Percentiles rank a stretch among this genome's conserved stretches.
phyloP scores from a whole-genome alignment of 2,113 vertebrate species.

The Oreochromis aureus region DNA sequence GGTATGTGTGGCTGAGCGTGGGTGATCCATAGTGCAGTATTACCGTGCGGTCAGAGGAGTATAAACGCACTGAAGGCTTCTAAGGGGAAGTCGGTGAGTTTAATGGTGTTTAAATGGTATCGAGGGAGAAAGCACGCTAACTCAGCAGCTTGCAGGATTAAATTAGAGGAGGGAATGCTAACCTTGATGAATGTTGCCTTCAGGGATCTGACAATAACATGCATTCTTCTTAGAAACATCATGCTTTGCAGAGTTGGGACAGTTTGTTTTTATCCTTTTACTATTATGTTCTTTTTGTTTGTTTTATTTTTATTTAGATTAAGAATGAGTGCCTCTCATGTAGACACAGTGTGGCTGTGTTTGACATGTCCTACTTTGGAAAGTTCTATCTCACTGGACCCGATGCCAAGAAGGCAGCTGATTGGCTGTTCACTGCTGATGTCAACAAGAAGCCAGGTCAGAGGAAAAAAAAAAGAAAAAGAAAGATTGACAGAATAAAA shows the following conservation, averaged over 20 bases:
- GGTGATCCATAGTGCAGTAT: neutral
- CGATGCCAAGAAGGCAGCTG: conserved; percentile 83
- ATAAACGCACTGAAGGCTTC: neutral
- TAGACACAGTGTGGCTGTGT: conserved; percentile 80
- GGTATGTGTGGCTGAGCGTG: neutral
- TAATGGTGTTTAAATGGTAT: neutral
- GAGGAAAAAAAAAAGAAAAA: neutral
- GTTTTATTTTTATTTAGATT: conserved; percentile 73
- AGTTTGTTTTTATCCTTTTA: neutral
- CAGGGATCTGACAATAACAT: neutral
- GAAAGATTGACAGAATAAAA: conserved; percentile 9
- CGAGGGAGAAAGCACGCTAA: neutral
- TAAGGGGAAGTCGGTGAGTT: neutral
- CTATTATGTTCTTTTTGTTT: neutral
- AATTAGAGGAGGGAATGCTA: neutral
- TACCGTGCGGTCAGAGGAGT: neutral
- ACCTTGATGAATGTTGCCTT: neutral
- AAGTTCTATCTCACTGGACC: conserved; percentile 93
- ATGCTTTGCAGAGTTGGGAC: neutral
- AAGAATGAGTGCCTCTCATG: conserved; percentile 85
- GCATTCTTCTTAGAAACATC: neutral
- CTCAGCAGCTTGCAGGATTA: neutral
- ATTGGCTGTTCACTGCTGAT: conserved; percentile 94
- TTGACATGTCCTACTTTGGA: conserved; percentile 98
- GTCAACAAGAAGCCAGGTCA: conserved; percentile 86